Evolutionary conservation across 1,140 invertebrate species (phyloP), one percentile per base, ranked within the genome.

Genomic region (Chymomyza costata): DNA sequence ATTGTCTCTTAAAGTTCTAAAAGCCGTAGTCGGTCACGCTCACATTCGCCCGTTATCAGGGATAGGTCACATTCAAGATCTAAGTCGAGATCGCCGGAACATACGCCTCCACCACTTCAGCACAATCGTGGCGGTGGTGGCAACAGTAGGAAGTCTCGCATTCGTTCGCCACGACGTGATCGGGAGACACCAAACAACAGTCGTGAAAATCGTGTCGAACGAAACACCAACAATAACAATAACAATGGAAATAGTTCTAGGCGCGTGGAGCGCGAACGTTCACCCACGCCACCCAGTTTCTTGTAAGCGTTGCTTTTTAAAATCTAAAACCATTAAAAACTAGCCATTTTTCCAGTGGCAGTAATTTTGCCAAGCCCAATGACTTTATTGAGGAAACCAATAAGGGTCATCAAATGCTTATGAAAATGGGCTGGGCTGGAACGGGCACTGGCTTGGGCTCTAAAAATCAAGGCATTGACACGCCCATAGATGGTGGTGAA

Each of bases 341-440:
- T n/a, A n/a, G n/a, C n/a, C n/a, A n/a, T n/a, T 1, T 13, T 56
- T 63, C 1, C 30, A 85, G 81, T 54, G 74, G 67, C 13, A 56
- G 87, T 82, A 58, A 87, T 86, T 31, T 87, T 71, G 34, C 88
- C 86, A 70, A 89, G 86, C 83, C 78, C 6, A 86, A 87, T 51
- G 90, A 91, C 66, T 88, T 89, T 45, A 78, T 96, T 6, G 94
- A 95, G 70, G 91, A 94, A 65, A 92, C 90, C 18, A 99, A 98
- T 86, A 98, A 97, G 86, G 97, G 97, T 0, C 96, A 98, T 87
- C 95, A 98, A 86, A 90, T 99, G 86, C 87, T 98, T 19, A 94
- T 92, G 83, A 97, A 97, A 87, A 98, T 98, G 96, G 97, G 97
- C 6, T 99, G 97, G 97, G 87, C 89, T 55, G 89, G 89, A 32